These are phyloP conservation scores for Zoroaster sp. DNA, from an alignment of 53 echinoderm and acorn worm species.

Conservation along the genomic window DNA sequence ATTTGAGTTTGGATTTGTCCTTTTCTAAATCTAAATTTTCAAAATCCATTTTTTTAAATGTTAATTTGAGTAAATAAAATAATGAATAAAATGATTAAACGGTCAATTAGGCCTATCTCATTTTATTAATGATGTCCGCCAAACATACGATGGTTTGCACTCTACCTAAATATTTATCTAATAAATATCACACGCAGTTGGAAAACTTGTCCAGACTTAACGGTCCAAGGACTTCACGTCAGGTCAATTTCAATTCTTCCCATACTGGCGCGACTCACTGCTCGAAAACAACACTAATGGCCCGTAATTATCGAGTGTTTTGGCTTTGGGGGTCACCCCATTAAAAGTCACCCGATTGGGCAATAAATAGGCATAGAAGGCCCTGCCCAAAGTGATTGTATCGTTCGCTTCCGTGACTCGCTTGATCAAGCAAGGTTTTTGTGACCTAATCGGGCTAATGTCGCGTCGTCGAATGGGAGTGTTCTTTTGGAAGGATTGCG, in stretches of 20 bases:
- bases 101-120: too few relatives aligned
- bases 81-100: too few relatives aligned
- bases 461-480: not conserved
- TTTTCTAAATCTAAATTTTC: too few relatives aligned
- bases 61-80: too few relatives aligned
- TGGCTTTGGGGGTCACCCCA: not conserved
- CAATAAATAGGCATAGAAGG: not conserved
- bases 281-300: not conserved
- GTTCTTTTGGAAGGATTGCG: conserved; percentile 33
- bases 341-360: conserved; percentile 8
- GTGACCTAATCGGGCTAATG: not conserved
- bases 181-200: not conserved
- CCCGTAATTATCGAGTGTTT: not conserved
- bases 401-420: not conserved
- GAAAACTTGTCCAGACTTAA: not conserved
- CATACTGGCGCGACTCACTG: not conserved
- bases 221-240: not conserved
- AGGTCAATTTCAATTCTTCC: not conserved
- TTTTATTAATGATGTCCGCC: too few relatives aligned
- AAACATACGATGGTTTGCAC: too few relatives aligned
- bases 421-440: too few relatives aligned
- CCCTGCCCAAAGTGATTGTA: conserved; percentile 25
- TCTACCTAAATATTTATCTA: too few relatives aligned
- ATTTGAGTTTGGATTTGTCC: too few relatives aligned
- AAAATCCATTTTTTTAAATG: too few relatives aligned